These are phyloP conservation scores for Rhynchonycteris naso DNA, from an alignment of 2,797 vertebrate species.

Conservation along the genomic window DNA sequence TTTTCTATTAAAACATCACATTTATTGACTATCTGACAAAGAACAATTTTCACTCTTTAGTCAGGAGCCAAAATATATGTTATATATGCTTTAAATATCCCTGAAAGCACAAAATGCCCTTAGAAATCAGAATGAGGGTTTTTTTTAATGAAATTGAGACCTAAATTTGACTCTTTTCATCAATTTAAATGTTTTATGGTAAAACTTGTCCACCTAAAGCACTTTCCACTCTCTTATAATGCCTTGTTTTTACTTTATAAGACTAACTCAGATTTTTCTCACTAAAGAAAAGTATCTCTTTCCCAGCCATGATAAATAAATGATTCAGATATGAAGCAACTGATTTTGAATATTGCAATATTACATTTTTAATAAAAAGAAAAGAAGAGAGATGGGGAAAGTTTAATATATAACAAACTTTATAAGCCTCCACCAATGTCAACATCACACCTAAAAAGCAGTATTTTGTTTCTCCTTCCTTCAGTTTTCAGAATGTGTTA, in stretches of 20 bases:
- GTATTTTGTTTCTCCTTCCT: conserved; percentile 70
- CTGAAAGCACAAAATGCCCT: conserved; percentile 14
- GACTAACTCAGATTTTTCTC: conserved; percentile 53
- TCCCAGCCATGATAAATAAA: conserved; percentile 26
- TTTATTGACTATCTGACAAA: conserved; percentile 14
- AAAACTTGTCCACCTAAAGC: background rate
- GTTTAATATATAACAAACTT: conserved; percentile 57
- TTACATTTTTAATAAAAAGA: conserved; percentile 61
- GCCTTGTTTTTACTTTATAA: background rate
- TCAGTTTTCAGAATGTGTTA: conserved; percentile 71
- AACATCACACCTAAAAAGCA: conserved; percentile 78
- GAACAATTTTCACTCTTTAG: background rate
- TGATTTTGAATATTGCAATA: conserved; percentile 11
- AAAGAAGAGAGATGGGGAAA: conserved; percentile 46
- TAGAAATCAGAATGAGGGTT: background rate
- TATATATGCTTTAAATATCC: conserved; percentile 21
- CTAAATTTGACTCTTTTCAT: conserved; percentile 33
- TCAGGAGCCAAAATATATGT: background rate
- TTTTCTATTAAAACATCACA: background rate
- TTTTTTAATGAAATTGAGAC: background rate
- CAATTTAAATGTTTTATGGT: background rate
- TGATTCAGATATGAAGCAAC: conserved; percentile 70
- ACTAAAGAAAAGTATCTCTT: conserved; percentile 66
- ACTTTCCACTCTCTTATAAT: background rate
- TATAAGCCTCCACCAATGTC: conserved; percentile 76